Evolutionary conservation across 2,888 invertebrate species (phyloP).

Genomic region (Oithona nana): DNA sequence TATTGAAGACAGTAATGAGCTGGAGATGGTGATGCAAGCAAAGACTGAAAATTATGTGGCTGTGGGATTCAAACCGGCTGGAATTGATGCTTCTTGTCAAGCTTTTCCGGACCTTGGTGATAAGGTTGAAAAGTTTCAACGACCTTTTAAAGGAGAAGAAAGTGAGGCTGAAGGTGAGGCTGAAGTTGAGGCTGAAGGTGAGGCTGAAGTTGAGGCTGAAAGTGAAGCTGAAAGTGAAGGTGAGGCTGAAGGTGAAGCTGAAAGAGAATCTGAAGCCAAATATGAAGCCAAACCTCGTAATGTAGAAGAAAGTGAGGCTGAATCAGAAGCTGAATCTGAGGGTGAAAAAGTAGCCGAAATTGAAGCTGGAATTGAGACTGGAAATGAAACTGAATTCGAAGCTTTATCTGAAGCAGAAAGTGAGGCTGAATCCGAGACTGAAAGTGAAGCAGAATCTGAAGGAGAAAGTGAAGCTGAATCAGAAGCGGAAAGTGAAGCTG

Average conservation of each 20-base stretch:
- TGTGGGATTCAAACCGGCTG: constrained; percentile 68
- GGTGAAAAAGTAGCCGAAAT: too few relatives aligned
- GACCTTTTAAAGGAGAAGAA: not conserved
- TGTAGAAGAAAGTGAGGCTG: not conserved
- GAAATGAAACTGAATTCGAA: too few relatives aligned
- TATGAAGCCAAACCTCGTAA: not conserved
- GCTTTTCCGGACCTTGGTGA: constrained; percentile 49
- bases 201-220: constrained; percentile 18
- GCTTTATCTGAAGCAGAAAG: too few relatives aligned
- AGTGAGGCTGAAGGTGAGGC: constrained; percentile 23
- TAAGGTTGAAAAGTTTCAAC: not conserved
- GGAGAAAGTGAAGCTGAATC: constrained; percentile 21
- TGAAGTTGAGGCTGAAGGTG: constrained; percentile 21
- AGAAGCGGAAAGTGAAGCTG: constrained; percentile 25
- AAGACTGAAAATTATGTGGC: constrained; percentile 71
- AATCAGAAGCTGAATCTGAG: not conserved
- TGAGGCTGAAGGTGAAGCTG: not conserved
- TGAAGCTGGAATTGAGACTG: too few relatives aligned
- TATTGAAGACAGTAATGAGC: constrained; percentile 56
- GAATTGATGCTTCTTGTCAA: constrained; percentile 46
- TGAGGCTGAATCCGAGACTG: too few relatives aligned
- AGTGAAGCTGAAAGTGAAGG: not conserved
- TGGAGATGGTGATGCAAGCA: constrained; percentile 63
- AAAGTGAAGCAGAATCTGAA: too few relatives aligned
- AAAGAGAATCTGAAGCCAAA: not conserved